Base-by-base conservation (phyloP, 2,797 vertebrate genomes). In the Peromyscus attwateri region DNA sequence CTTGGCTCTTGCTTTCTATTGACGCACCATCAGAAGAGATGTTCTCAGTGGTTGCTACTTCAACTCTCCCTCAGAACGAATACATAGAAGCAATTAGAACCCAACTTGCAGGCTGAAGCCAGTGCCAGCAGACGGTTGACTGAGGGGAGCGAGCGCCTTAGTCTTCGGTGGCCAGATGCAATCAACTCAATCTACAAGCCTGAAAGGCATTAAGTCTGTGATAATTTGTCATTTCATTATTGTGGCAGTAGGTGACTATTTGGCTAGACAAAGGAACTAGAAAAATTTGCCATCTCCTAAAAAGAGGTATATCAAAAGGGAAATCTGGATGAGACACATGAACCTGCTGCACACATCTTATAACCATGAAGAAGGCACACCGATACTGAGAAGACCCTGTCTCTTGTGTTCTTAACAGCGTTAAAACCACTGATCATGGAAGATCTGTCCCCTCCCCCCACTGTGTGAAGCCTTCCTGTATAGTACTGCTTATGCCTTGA, bases 221-320 rank as follows among this genome's bases (percentile, higher is more conserved):
- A 80, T 14, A 95, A n/a, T 89, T 91, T 83, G 12, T 83, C n/a
- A 40, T 27, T 95, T n/a, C 7, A 83, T 87, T 83, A 83, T 40
- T 68, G n/a, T 83, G 46, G 23, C 64, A 95, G 70, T 12, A 85
- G 64, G 66, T 95, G 31, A 90, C 12, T 85, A 60, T 88, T 57
- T 84, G 19, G 73, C 71, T 70, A 49, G 37, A 37, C 3, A 49
- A n/a, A 92, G 13, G 52, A 52, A 19, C 92, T 81, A 46, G n/a
- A 21, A 82, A 95, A 94, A 19, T 62, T 70, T 79, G 79, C 57
- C 52, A 88, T 84, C n/a, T 92, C 87, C 34, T 52, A 84, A 83
- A 92, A 73, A 80, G 37, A 91, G 34, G 57, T 27, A n/a, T 60
- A 34, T 43, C n/a, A 31, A 34, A 94, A 77, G 9, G 40, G 34